Evolutionary conservation across 2,888 invertebrate genomes (phyloP).

Genomic region (Melitaea athalia): DNA sequence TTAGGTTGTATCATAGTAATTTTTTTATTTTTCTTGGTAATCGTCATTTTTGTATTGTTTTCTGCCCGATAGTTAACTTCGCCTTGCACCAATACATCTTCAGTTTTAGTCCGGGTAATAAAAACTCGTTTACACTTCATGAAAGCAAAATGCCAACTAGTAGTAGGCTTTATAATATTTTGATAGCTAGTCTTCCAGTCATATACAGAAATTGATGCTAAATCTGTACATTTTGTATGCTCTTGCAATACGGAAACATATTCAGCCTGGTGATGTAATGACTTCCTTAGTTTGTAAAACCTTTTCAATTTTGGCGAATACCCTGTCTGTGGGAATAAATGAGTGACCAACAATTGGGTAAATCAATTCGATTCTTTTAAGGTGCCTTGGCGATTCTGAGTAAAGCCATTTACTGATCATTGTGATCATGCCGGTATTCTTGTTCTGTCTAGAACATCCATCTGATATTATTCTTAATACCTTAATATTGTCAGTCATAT

Average conservation of each 20-base stretch:
- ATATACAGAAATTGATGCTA: conserved; percentile 29
- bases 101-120: not conserved
- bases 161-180: conserved; percentile 36
- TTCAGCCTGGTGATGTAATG: conserved; percentile 32
- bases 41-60: no score
- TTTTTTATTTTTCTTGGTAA: no score
- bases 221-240: conserved; percentile 36
- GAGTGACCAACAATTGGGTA: conserved; percentile 48
- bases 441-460: conserved; percentile 49
- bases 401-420: conserved; percentile 45
- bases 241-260: conserved; percentile 31
- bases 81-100: no score
- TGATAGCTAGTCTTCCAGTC: conserved; percentile 25
- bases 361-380: conserved; percentile 35
- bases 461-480: conserved; percentile 45
- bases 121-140: conserved; percentile 20
- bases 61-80: no score
- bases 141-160: conserved; percentile 37
- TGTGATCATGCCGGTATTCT: conserved; percentile 46
- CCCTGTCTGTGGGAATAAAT: conserved; percentile 45
- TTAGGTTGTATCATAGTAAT: no score
- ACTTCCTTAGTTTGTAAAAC: conserved; percentile 36
- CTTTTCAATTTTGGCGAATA: conserved; percentile 48
- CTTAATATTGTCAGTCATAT: conserved; percentile 37
- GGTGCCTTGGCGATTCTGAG: conserved; percentile 32